Base-by-base conservation (phyloP, 2,888 invertebrate species). In the Muscina levida region DNA sequence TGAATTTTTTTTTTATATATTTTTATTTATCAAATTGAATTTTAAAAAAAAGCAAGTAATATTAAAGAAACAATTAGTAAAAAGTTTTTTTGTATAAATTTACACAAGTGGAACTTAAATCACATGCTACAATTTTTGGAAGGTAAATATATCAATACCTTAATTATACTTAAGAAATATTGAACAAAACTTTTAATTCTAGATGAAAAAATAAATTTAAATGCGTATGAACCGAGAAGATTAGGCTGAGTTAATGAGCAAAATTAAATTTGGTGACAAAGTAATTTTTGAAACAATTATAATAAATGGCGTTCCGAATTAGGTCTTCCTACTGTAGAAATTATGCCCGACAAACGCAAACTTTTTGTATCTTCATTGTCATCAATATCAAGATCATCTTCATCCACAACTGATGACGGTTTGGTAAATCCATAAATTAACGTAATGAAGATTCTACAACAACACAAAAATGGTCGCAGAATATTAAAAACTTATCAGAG, bases 191-290 rank as follows among this genome's bases (percentile, higher is more conserved):
- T 5, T 8, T 31, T 31, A 8, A 39, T 59, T 59, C 39, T n/a
- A 59, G 59, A 59, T 5, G 22, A 59, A 59, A 59, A 59, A 11
- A 59, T 59, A 10, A 59, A 31, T 2, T 17, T 15, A 2, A 37
- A 59, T 11, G 39, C 31, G 26, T 17, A 37, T 59, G 59, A 22
- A 31, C 8, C 6, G 8, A 11, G 17, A 67, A 4, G 67, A 48
- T 15, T 11, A 51, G 13, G 13, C 17, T 11, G 67, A 67, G 19
- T 26, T 67, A 11, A 51, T 51, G 11, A 26, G 26, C n/a, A 48
- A 67, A 19, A 37, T 67, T 17, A 51, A 67, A 31, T 48, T 67
- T 31, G 51, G 67, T 13, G 67, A 67, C 19, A 67, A 51, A 37
- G 17, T 67, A 1, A 31, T 67, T 17, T 67, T 67, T 17, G 37